Evolutionary conservation across 2,797 vertebrate species (phyloP).

Genomic region (Erpetoichthys calabaricus): DNA sequence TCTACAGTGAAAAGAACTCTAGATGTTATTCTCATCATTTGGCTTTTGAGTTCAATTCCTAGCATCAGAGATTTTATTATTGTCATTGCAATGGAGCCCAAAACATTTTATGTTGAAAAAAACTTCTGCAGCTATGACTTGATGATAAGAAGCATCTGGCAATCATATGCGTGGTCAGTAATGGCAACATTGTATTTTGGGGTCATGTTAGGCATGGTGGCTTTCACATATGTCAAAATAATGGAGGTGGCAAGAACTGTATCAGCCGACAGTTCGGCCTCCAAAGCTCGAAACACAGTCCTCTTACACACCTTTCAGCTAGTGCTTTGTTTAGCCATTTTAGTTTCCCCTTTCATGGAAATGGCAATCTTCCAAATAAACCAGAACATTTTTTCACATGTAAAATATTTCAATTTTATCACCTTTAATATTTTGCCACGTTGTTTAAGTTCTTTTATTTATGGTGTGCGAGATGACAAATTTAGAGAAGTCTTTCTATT

Average conservation of each 20-base stretch:
- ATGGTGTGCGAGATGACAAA: conserved; percentile 43
- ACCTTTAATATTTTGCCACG: conserved; percentile 45
- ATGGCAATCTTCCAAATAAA: conserved; percentile 11
- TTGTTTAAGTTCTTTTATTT: conserved; percentile 51
- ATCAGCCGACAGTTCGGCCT: conserved; percentile 22
- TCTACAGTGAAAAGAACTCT: conserved; percentile 16
- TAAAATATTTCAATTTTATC: conserved; percentile 40
- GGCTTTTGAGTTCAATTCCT: conserved; percentile 21
- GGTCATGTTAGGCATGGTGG: conserved; percentile 19
- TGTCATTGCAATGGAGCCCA: conserved; percentile 11
- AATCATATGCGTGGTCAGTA: conserved; percentile 16
- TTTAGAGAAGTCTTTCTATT: conserved; percentile 18
- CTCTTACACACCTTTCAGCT: conserved; percentile 29
- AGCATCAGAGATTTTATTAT: conserved; percentile 6
- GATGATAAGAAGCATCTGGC: conserved; percentile 18
- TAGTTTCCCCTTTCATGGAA: conserved; percentile 28
- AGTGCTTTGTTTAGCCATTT: conserved; percentile 26
- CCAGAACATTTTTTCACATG: conserved; percentile 18
- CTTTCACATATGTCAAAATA: conserved; percentile 28
- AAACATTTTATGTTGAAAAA: not conserved
- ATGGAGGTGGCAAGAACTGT: conserved; percentile 24
- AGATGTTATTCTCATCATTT: conserved; percentile 23
- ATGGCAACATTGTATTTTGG: conserved; percentile 25
- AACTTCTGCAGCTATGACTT: conserved; percentile 9
- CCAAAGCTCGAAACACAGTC: conserved; percentile 29